A percentile compares a stretch with the other conserved stretches of the same genome.
These are phyloP conservation scores for Heliconius erato DNA, from an alignment of 2,888 invertebrate species.

Conservation along the genomic window DNA sequence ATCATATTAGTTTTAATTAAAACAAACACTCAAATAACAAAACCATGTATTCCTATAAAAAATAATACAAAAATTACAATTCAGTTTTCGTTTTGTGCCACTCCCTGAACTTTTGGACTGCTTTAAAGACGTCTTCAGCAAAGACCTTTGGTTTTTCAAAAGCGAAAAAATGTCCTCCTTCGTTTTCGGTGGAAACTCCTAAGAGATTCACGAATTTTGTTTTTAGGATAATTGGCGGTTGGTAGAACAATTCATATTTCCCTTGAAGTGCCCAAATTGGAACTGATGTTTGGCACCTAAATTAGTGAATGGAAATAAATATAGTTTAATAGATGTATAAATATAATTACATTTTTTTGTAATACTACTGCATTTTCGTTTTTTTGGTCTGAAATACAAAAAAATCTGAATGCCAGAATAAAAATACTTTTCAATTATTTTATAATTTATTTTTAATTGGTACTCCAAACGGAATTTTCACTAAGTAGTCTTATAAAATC, in stretches of 20 bases:
- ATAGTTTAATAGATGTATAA: neutral
- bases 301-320: neutral
- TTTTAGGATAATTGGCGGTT: constrained; percentile 84
- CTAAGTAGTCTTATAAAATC: too few species aligned
- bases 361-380: too few species aligned
- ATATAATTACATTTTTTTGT: neutral
- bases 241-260: constrained; percentile 87
- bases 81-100: constrained; percentile 45
- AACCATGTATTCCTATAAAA: neutral
- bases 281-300: constrained; percentile 78
- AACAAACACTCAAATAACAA: neutral
- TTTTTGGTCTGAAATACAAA: too few species aligned
- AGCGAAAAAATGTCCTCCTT: constrained; percentile 93
- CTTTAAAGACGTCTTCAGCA: constrained; percentile 86
- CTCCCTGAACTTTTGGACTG: constrained; percentile 55
- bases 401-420: too few species aligned
- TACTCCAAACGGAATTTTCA: too few species aligned
- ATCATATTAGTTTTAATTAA: neutral
- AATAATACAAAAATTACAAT: constrained; percentile 31
- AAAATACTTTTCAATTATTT: too few species aligned
- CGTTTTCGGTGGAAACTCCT: constrained; percentile 84
- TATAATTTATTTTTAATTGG: too few species aligned
- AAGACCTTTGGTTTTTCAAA: constrained; percentile 89
- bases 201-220: constrained; percentile 87
- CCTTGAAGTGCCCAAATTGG: constrained; percentile 89